These are phyloP conservation scores for Synaphobranchus kaupii DNA, from an alignment of 2,797 vertebrate genomes.

Conservation along the genomic window DNA sequence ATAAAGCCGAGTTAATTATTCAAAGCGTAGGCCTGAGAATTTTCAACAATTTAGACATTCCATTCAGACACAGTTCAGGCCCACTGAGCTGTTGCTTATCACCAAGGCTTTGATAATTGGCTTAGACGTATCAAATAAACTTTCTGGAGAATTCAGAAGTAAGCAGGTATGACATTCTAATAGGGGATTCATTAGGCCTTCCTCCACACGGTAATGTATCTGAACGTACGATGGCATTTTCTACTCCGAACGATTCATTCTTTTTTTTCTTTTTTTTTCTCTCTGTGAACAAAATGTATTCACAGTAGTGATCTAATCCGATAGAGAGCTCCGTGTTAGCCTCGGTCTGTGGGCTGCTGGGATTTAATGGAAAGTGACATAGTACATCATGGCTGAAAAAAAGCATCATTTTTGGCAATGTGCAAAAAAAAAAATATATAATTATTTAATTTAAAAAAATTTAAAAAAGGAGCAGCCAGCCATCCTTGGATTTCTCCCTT, in stretches of 20 bases:
- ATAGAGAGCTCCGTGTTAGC: constrained; percentile 72
- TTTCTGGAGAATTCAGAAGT: constrained; percentile 81
- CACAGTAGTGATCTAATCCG: constrained; percentile 73
- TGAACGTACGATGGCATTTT: constrained; percentile 86
- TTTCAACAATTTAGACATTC: constrained; percentile 77
- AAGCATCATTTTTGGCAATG: constrained; percentile 57
- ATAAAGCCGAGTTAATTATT: constrained; percentile 81
- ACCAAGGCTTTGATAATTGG: constrained; percentile 85
- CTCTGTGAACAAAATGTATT: constrained; percentile 78
- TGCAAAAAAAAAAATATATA: constrained; percentile 36
- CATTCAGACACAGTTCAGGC: constrained; percentile 73
- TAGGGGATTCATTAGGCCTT: constrained; percentile 84
- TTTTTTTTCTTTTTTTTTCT: constrained; percentile 53
- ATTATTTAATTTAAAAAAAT: background rate
- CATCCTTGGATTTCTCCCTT: constrained; percentile 1
- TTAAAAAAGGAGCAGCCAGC: background rate
- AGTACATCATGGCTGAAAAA: constrained; percentile 68
- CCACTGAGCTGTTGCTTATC: constrained; percentile 82
- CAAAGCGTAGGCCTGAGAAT: constrained; percentile 77
- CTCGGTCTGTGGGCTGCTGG: constrained; percentile 61
- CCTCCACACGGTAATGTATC: constrained; percentile 77
- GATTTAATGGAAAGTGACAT: constrained; percentile 75
- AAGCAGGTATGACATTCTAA: constrained; percentile 91
- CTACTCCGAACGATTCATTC: constrained; percentile 74
- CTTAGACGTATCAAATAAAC: constrained; percentile 86